Base-by-base conservation (phyloP, 2,888 invertebrate species). In the Lasioglossum malachurum region DNA sequence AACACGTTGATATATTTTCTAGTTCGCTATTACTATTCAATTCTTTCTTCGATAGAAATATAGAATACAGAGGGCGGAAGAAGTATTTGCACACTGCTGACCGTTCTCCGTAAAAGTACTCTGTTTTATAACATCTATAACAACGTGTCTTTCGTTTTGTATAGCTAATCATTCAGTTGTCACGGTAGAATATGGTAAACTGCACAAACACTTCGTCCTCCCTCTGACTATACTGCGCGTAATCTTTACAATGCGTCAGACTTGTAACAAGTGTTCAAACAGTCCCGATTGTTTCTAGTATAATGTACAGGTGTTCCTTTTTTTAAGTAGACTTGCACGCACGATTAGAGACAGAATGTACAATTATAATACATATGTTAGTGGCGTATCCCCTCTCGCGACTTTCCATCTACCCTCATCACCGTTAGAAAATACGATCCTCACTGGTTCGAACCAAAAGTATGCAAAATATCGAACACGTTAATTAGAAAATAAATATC, bases 191-290 rank as follows among this genome's bases (percentile, higher is more conserved):
- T 44, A 44, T 60, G 60, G 60, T 60, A 60, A 27, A 27, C 27
- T 27, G 64, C 16, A 38, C 69, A 38, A 69, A 69, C 38, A 69
- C 69, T 69, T 69, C 10, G 23, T 10, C 19, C 67, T 19, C 69
- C 69, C 38, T 4, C 41, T 38, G 35, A 41, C 35, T 41, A 41
- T 41, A 27, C 73, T 69, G 44, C 86, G 79, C 44, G 60, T 67
- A 71, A 76, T 38, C 80, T 84, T 69, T 85, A 88, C 88, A 83
- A 71, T 81, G 76, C 69, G 69, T 77, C 74, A 83, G 80, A 76
- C 75, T 84, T 88, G 84, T 67, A 91, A 91, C 91, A 86, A 80
- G 60, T 86, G 80, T 76, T 69, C 78, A 75, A 75, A 80, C 41
- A 72, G 41, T 72, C 72, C 23, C 41, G 44, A 35, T 71, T 31